These are phyloP conservation scores for Progne subis DNA, from an alignment of 2,113 vertebrate genomes.

Conservation along the genomic window DNA sequence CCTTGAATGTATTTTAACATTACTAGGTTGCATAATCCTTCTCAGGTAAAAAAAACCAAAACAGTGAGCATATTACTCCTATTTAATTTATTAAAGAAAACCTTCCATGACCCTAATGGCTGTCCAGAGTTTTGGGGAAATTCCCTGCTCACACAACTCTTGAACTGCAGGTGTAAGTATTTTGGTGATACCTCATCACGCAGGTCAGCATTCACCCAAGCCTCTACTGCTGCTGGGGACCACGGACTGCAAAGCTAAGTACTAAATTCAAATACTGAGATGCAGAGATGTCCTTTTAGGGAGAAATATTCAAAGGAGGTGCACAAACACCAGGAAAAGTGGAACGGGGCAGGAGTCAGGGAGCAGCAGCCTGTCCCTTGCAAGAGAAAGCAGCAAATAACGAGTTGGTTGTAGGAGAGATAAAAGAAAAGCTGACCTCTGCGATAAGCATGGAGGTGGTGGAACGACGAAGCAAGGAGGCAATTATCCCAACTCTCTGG, in stretches of 20 bases:
- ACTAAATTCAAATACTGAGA: neutral
- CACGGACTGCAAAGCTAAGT: neutral
- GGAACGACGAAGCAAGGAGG: neutral
- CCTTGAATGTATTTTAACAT: neutral
- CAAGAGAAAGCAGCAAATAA: constrained; percentile 21
- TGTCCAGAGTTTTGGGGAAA: neutral
- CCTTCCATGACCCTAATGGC: neutral
- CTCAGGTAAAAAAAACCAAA: neutral
- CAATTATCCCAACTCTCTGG: constrained; percentile 33
- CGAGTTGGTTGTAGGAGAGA: constrained; percentile 18
- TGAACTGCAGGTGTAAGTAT: neutral
- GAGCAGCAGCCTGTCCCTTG: constrained; percentile 6
- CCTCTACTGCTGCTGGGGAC: neutral
- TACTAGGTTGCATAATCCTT: neutral
- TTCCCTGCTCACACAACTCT: neutral
- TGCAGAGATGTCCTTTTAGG: neutral
- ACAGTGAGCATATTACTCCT: neutral
- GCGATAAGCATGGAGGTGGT: constrained; percentile 42
- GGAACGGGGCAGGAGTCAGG: neutral
- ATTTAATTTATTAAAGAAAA: neutral
- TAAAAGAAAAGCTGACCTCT: constrained; percentile 53
- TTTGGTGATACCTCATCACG: neutral
- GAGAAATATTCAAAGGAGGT: neutral
- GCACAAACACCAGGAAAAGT: neutral
- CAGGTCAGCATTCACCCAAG: neutral